Percentiles rank a stretch among this genome's conserved stretches.
Conservation (phyloP, 64 coral and sea anemone genomes). For the Pachyseris speciosa region DNA sequence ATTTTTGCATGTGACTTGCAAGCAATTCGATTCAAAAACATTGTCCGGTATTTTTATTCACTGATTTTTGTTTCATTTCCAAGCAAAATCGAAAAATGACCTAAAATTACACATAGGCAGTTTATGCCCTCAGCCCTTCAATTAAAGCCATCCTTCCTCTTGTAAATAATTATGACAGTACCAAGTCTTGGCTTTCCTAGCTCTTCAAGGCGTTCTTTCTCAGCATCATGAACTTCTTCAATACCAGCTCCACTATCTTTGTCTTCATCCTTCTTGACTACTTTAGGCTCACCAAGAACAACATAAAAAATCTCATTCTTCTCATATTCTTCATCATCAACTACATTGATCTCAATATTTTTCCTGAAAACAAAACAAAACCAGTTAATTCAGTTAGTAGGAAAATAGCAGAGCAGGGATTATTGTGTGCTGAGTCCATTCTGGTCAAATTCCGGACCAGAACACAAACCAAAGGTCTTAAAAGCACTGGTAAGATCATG, state of each 20-base stretch:
- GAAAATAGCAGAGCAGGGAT: too few relatives aligned
- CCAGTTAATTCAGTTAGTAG: too few relatives aligned
- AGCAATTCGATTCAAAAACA: too few relatives aligned
- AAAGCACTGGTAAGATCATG: too few relatives aligned
- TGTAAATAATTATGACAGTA: constrained; percentile 1
- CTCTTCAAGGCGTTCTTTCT: constrained; percentile 91
- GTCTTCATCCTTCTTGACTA: constrained; percentile 81
- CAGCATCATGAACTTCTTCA: constrained; percentile 69
- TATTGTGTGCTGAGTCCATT: too few relatives aligned
- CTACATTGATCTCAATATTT: constrained; percentile 82
- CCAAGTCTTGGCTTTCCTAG: constrained; percentile 95
- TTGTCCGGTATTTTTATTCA: too few relatives aligned
- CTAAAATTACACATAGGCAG: neutral
- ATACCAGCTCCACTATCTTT: neutral
- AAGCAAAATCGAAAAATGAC: too few relatives aligned
- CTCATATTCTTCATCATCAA: constrained; percentile 99
- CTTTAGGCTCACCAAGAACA: constrained; percentile 90
- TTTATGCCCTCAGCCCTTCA: neutral
- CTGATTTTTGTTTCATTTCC: too few relatives aligned
- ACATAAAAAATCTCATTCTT: constrained; percentile 94
- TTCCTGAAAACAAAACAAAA: constrained; percentile 66
- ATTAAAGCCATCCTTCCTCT: neutral
- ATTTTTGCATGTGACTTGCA: too few relatives aligned
- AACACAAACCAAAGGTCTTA: too few relatives aligned
- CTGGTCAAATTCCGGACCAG: too few relatives aligned